Percentiles rank a stretch among this genome's conserved stretches.
These are phyloP conservation scores for Corythornis madagascariensis DNA, from an alignment of 2,113 vertebrate genomes.

Conservation along the genomic window DNA sequence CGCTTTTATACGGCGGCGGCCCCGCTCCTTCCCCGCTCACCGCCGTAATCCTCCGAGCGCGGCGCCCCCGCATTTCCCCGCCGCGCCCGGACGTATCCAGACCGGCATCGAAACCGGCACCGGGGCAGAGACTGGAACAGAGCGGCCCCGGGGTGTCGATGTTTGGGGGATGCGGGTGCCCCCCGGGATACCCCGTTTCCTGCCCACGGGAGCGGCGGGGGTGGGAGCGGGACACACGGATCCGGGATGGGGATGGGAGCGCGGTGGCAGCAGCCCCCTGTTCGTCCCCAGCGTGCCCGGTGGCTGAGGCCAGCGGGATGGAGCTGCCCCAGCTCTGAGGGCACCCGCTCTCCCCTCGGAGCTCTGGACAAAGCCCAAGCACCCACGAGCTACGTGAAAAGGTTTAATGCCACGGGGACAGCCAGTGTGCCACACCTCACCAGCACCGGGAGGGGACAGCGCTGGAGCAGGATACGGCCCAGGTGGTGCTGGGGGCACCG, in stretches of 20 bases:
- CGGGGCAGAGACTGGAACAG: neutral
- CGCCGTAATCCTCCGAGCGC: slow-evolving; percentile 56
- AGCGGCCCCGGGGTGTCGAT: neutral
- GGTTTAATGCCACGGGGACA: neutral
- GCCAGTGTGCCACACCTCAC: neutral
- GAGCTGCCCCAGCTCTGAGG: neutral
- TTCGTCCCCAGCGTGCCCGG: neutral
- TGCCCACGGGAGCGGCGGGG: neutral
- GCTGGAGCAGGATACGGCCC: neutral
- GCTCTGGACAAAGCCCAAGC: neutral
- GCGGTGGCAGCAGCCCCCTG: neutral
- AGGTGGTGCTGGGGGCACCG: rapidly evolving
- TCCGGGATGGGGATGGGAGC: neutral
- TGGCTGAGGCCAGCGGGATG: neutral
- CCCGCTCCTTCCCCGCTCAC: slow-evolving; percentile 3
- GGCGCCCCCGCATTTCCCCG: neutral
- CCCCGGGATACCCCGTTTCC: neutral
- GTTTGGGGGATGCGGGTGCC: neutral
- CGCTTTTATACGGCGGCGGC: slow-evolving; percentile 26
- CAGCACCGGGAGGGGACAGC: neutral
- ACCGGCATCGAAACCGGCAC: neutral
- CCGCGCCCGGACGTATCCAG: neutral
- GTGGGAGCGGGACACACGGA: neutral
- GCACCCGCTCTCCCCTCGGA: neutral
- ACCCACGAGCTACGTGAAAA: neutral